A percentile compares a stretch with the other conserved stretches of the same genome.
Evolutionary conservation across 2,888 invertebrate species (phyloP).

Genomic region (Cerceris ruficornis): DNA sequence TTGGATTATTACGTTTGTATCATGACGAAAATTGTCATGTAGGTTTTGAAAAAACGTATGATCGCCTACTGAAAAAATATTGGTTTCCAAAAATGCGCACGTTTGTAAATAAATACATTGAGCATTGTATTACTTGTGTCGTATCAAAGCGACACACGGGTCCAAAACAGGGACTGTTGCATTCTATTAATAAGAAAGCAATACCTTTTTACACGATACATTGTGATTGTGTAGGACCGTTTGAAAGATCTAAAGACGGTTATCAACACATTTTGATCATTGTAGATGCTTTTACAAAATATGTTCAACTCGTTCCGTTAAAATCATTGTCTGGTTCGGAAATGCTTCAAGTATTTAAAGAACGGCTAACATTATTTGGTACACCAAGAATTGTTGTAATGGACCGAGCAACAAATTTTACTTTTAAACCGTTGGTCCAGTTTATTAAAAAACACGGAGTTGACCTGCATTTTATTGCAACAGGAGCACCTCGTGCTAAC

Average conservation of each 20-base stretch:
- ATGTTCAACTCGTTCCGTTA: slow-evolving; percentile 44
- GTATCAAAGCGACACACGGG: slow-evolving; percentile 5
- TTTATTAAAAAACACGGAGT: slow-evolving; percentile 6
- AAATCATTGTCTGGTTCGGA: slow-evolving; percentile 10
- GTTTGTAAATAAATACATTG: slow-evolving; percentile 10
- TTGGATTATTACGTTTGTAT: slow-evolving; percentile 9
- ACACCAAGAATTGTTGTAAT: slow-evolving; percentile 1
- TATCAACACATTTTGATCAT: slow-evolving; percentile 19
- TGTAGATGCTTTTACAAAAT: not conserved
- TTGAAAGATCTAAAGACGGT: not conserved
- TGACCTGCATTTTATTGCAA: slow-evolving; percentile 6
- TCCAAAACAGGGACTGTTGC: slow-evolving; percentile 5
- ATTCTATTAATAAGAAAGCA: slow-evolving; percentile 9
- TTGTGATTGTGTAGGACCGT: slow-evolving; percentile 30
- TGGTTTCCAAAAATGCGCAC: not conserved
- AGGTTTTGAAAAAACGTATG: slow-evolving; percentile 6
- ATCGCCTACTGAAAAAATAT: too few relatives aligned
- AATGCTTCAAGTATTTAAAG: slow-evolving; percentile 16
- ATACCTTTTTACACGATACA: slow-evolving; percentile 8
- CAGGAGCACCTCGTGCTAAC: slow-evolving; percentile 17
- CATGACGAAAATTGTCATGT: slow-evolving; percentile 20
- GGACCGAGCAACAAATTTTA: slow-evolving; percentile 13
- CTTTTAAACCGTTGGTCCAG: slow-evolving; percentile 4
- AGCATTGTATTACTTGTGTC: slow-evolving; percentile 5
- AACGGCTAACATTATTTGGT: slow-evolving; percentile 9